Percentiles rank a stretch among this genome's conserved stretches.
Evolutionary conservation across 2,797 vertebrate genomes (phyloP).

Genomic region (Ispidina lecontei): DNA sequence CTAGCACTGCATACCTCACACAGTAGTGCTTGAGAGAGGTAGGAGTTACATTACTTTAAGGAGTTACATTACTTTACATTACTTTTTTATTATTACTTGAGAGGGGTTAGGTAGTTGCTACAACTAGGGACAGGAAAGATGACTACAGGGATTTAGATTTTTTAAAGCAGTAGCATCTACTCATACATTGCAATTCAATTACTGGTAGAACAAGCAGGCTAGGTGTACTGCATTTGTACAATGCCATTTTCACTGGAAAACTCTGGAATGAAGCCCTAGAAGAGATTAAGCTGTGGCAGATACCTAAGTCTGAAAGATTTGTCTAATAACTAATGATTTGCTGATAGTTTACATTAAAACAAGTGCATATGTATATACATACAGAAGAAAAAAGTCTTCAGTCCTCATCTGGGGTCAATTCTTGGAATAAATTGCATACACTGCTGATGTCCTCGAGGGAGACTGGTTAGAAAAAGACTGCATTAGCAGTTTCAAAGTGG

Average conservation of each 20-base stretch:
- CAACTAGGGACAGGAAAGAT: background rate
- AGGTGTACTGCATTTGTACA: background rate
- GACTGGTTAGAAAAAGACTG: background rate
- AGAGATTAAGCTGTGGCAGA: background rate
- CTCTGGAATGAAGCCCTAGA: background rate
- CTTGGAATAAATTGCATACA: background rate
- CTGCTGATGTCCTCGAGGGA: background rate
- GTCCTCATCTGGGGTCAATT: background rate
- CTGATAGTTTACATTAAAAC: background rate
- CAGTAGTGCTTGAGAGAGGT: background rate
- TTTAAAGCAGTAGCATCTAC: background rate
- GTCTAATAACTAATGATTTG: background rate
- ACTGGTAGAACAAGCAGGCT: background rate
- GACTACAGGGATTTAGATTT: background rate
- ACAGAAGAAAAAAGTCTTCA: background rate
- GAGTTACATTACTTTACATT: no score
- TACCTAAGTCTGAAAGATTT: background rate
- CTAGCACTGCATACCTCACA: background rate
- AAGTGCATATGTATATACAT: background rate
- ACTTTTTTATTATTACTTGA: no score
- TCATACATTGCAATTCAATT: rapidly evolving
- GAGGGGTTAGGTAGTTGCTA: no score
- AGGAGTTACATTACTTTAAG: background rate
- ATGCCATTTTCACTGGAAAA: background rate
- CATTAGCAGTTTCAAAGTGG: constrained; percentile 14